Base-by-base conservation (phyloP, 2,797 vertebrate genomes). In the Danio jaintianensis region DNA sequence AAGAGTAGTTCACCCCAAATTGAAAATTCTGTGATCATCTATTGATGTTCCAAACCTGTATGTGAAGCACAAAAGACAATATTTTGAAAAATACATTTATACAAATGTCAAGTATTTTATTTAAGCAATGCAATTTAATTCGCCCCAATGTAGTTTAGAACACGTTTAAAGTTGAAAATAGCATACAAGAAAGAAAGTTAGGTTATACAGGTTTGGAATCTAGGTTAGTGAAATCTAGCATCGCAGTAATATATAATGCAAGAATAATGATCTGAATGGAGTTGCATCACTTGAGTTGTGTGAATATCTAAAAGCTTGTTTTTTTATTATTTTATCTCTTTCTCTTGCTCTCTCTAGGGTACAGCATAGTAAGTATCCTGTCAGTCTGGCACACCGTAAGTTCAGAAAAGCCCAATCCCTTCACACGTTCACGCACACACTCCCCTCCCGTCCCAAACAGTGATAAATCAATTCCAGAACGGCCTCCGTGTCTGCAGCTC, bases 381-480 rank as follows among this genome's bases (percentile, higher is more conserved):
- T 79, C 67, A 79, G 13, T 52, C 67, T 43, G 58, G 58, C 67
- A 71, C 10, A 0, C 56, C 15, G 5, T 40, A 42, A 63, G 76
- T 70, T 79, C 59, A 79, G 20, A 79, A 79, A 63, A 71, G 9
- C 36, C 47, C 6, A 52, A 43, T 79, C 77, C 58, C 58, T 79
- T 79, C 78, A 77, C 73, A 81, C 74, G 76, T 38, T 77, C 53
- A 73, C n/a, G 15, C 53, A 73, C 56, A 62, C 74, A 38, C 42
- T 50, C 68, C 63, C 61, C 43, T 75, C 71, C 76, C 58, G 38
- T 22, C 75, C 72, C 63, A 76, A 70, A 56, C 16, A 15, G 74
- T 79, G 72, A 85, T 76, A 66, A 85, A 75, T 84, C 83, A 84
- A 84, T 84, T 81, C 50, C 69, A 82, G 76, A 74, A 45, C 15